Evolutionary conservation across 2,113 vertebrate species (phyloP).

Genomic region (Triplophysa tibetana): DNA sequence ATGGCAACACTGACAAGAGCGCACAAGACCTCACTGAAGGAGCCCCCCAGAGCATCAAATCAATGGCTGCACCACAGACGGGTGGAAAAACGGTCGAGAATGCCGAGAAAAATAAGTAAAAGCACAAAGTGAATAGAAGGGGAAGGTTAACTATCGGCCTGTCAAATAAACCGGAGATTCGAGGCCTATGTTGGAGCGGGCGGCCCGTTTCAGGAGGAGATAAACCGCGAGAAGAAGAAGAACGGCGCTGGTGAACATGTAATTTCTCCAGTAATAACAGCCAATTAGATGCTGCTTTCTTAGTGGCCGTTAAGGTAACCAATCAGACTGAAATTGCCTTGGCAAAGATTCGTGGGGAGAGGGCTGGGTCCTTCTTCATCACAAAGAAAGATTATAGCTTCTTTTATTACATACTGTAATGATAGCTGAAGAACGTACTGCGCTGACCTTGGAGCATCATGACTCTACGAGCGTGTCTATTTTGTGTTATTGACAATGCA

Average conservation of each 20-base stretch:
- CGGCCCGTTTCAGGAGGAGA: constrained; percentile 24
- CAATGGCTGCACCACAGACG: constrained; percentile 47
- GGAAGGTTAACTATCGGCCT: constrained; percentile 43
- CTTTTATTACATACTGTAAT: constrained; percentile 24
- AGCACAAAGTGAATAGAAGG: constrained; percentile 38
- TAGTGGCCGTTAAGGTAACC: constrained; percentile 23
- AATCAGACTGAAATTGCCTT: constrained; percentile 30
- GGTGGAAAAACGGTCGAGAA: not conserved
- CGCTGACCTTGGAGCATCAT: constrained; percentile 19
- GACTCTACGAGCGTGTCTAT: not conserved
- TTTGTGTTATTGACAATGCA: constrained; percentile 14
- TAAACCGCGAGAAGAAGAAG: constrained; percentile 22
- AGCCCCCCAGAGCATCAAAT: constrained; percentile 54
- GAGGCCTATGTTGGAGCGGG: constrained; percentile 12
- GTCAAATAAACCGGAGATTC: constrained; percentile 36
- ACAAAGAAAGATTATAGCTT: constrained; percentile 32
- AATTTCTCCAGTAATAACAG: constrained; percentile 43
- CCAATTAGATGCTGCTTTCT: constrained; percentile 38
- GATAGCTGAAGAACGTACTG: constrained; percentile 18
- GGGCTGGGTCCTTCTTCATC: not conserved
- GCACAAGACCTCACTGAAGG: constrained; percentile 66
- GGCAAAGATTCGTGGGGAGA: not conserved
- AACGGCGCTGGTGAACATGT: constrained; percentile 12
- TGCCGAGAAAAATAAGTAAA: constrained; percentile 7
- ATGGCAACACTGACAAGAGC: constrained; percentile 63